Evolutionary conservation across 2,797 vertebrate species (phyloP).

Genomic region (Thunnus albacares): DNA sequence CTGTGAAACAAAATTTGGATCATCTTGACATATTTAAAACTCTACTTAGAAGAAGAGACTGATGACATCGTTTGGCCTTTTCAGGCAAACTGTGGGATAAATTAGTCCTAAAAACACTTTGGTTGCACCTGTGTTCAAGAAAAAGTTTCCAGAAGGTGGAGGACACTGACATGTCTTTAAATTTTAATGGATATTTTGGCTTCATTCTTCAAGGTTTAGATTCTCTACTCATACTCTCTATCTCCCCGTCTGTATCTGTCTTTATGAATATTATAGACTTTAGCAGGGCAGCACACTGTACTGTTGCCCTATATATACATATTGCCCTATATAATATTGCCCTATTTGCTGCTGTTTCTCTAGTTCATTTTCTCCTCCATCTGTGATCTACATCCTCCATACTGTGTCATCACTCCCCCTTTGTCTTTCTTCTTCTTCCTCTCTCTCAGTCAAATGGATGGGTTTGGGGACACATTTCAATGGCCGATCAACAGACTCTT

Average conservation of each 20-base stretch:
- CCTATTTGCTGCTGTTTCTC: constrained; percentile 68
- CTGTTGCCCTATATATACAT: constrained; percentile 73
- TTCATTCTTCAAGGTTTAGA: constrained; percentile 19
- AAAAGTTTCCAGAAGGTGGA: background rate
- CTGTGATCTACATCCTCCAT: constrained; percentile 55
- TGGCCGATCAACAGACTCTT: constrained; percentile 70
- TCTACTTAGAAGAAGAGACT: no score
- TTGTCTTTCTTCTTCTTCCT: constrained; percentile 27
- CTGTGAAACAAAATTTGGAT: no score
- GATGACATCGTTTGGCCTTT: no score
- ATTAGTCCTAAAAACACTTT: no score
- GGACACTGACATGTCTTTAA: constrained; percentile 11
- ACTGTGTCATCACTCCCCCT: constrained; percentile 48
- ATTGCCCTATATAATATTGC: constrained; percentile 74
- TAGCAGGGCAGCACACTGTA: constrained; percentile 47
- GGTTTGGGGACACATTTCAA: constrained; percentile 55
- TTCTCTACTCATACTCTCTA: background rate
- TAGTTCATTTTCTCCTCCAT: constrained; percentile 51
- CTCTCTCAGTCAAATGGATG: constrained; percentile 52
- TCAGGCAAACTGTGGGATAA: no score
- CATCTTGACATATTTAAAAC: background rate
- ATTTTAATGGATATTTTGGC: constrained; percentile 15
- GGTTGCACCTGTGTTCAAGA: background rate
- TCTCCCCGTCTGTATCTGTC: constrained; percentile 8
- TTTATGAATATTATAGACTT: constrained; percentile 51